Evolutionary conservation across 2,113 vertebrate species (phyloP).

Genomic region (Sceloporus undulatus): DNA sequence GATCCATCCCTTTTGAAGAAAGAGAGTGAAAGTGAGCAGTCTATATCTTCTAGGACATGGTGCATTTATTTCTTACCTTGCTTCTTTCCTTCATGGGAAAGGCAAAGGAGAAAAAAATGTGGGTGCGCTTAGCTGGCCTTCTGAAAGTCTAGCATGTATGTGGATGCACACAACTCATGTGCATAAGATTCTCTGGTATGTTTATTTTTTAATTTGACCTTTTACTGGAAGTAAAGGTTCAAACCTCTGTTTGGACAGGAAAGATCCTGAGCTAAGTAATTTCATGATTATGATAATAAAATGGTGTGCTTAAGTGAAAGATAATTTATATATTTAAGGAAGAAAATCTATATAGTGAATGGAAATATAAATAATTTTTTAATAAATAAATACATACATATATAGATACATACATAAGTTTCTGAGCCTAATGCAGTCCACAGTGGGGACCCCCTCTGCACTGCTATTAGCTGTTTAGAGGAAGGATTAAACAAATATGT

Average conservation of each 20-base stretch:
- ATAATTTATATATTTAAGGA: neutral
- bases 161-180: neutral
- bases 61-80: too few relatives aligned
- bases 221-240: neutral
- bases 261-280: neutral
- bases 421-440: neutral
- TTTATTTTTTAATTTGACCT: neutral
- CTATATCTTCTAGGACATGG: too few relatives aligned
- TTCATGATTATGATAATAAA: neutral
- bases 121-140: too few relatives aligned
- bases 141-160: too few relatives aligned
- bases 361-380: neutral
- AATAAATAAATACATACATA: too few relatives aligned
- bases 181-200: neutral
- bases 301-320: neutral
- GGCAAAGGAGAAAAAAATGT: too few relatives aligned
- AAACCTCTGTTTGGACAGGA: neutral
- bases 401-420: too few relatives aligned
- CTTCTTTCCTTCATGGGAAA: too few relatives aligned
- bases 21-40: too few relatives aligned
- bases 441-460: neutral
- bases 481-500: neutral
- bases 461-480: neutral
- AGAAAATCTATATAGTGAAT: too few relatives aligned
- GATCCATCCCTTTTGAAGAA: too few relatives aligned